Percentiles rank a stretch among this genome's conserved stretches.
Evolutionary conservation across 2,888 invertebrate species (phyloP).

Genomic region (Calameuta pallipes): DNA sequence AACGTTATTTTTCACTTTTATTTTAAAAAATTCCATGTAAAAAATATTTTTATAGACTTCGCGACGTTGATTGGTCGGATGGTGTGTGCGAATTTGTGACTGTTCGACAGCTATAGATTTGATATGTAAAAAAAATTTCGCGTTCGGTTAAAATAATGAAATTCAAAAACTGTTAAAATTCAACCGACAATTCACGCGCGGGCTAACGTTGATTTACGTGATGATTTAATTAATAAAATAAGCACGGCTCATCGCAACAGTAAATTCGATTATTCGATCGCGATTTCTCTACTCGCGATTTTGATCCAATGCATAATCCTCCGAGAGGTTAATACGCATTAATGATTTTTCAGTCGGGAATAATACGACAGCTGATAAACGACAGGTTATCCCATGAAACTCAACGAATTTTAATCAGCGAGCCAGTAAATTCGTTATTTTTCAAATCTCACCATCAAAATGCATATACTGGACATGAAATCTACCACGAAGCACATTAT

Average conservation of each 20-base stretch:
- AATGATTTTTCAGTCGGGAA: neutral
- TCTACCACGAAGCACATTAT: neutral
- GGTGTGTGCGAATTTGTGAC: no score
- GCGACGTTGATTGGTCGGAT: no score
- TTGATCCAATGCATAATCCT: neutral
- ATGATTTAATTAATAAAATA: neutral
- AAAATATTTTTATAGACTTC: no score
- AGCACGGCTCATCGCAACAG: neutral
- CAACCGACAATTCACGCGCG: neutral
- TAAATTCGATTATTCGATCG: neutral
- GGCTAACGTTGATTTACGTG: neutral
- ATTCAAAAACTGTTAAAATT: neutral
- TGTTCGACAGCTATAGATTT: no score
- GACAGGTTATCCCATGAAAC: neutral
- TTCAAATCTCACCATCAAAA: neutral
- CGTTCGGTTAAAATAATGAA: no score
- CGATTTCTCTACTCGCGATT: neutral
- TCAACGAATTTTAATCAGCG: neutral
- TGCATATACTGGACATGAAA: neutral
- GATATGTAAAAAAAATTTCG: no score
- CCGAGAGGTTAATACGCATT: neutral
- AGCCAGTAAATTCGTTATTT: neutral
- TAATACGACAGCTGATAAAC: neutral
- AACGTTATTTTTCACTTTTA: neutral
- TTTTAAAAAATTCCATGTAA: no score